Conservation (phyloP, 2,113 vertebrate species). For the Penelope pileata region DNA sequence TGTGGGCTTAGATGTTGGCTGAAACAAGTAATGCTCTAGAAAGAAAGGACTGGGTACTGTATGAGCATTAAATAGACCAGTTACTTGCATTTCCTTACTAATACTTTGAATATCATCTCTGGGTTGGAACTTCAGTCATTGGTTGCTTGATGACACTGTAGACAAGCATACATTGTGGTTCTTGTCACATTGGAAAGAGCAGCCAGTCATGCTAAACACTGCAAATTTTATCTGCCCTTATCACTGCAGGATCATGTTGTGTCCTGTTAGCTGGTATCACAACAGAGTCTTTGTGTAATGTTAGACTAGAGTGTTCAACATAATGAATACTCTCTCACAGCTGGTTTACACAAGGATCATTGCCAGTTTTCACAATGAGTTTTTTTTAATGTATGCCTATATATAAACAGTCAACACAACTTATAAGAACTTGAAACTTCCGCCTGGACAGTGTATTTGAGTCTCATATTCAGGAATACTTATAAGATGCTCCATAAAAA, state of each 20-base stretch:
- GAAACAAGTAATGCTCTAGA: neutral
- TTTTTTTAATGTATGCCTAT: neutral
- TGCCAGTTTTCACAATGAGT: neutral
- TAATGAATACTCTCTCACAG: constrained; percentile 18
- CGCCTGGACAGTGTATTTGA: neutral
- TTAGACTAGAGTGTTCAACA: neutral
- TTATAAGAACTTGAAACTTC: constrained; percentile 17
- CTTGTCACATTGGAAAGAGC: neutral
- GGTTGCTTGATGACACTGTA: accelerated
- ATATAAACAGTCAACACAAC: neutral
- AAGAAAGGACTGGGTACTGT: neutral
- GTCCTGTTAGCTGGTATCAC: constrained; percentile 19
- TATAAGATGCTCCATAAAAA: neutral
- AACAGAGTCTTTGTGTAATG: neutral
- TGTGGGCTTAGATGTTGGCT: neutral
- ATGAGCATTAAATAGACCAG: neutral
- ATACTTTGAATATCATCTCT: neutral
- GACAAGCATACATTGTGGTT: neutral
- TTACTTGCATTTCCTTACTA: neutral
- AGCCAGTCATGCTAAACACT: neutral
- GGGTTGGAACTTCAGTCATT: neutral
- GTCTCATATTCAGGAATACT: neutral
- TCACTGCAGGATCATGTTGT: constrained; percentile 9
- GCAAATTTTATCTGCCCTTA: constrained; percentile 13
- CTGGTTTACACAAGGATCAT: neutral